Base-by-base conservation (phyloP, 1,140 invertebrate species). In the Apocrypta bakeri region DNA sequence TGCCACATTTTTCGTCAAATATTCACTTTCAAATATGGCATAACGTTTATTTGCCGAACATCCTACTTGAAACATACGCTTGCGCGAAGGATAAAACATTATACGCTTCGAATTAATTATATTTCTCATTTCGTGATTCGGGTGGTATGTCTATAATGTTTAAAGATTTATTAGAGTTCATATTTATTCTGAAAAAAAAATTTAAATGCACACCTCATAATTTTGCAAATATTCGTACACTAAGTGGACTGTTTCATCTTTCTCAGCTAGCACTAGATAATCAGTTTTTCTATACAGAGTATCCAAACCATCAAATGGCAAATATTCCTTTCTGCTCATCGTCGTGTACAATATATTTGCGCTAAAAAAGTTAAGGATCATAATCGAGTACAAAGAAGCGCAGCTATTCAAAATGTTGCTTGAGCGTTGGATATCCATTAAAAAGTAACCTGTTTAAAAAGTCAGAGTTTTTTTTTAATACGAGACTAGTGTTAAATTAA, bases 11-110 rank as follows among this genome's bases (percentile, higher is more conserved):
- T 75, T 68, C n/a, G 85, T 76, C 0, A 79, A 27, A 3, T 87
- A 85, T 21, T 85, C 79, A 27, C 29, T 40, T 33, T 85, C 37
- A 0, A 76, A 42, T 25, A 83, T 2, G 4, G 66, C 64, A 17
- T 79, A 78, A 2, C 42, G 48, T 24, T 40, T 74, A n/a, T 21
- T 17, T 37, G 42, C 25, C 29, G 12, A 72, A 68, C 87, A 88
- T 1, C 14, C 40, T 14, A 11, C 61, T n/a, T 66, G 27, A 40
- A 84, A 84, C 83, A 88, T 61, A 1, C 82, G 66, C 0, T 83
- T 24, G 0, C 25, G 78, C 61, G 27, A 33, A 0, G 0, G 66
- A 6, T 7, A 25, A 1, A 48, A 42, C 6, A 14, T 56, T 56
- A 74, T n/a, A 42, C 78, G 82, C 2, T 81, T 72, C 1, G 1